Conservation (phyloP, 2,797 vertebrate genomes). For the Lacerta bilineata region DNA sequence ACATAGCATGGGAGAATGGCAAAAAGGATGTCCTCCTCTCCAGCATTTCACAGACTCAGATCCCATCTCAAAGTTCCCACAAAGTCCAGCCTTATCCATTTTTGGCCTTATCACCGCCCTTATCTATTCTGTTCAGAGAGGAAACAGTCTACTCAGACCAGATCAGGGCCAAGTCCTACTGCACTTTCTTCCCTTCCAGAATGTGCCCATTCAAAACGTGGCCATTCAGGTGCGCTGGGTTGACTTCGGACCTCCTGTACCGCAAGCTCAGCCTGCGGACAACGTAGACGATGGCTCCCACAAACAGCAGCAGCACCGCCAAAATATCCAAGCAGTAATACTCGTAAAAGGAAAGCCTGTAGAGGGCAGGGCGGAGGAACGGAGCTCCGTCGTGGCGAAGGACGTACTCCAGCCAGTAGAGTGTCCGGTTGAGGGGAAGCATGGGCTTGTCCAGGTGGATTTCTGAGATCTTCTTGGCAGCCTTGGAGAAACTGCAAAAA, state of each 20-base stretch:
- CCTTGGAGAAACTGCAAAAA: constrained; percentile 68
- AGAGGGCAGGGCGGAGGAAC: constrained; percentile 67
- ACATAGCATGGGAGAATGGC: constrained; percentile 28
- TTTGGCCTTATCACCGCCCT: constrained; percentile 40
- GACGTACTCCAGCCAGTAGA: constrained; percentile 79
- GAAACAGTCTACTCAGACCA: constrained; percentile 22
- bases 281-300: not conserved
- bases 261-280: constrained; percentile 58
- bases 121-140: constrained; percentile 58
- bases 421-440: constrained; percentile 71
- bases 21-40: constrained; percentile 51
- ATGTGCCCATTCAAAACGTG: constrained; percentile 63
- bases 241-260: constrained; percentile 56
- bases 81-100: constrained; percentile 59
- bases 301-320: constrained; percentile 58
- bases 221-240: constrained; percentile 59
- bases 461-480: constrained; percentile 71
- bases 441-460: constrained; percentile 73
- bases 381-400: constrained; percentile 70
- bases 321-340: constrained; percentile 76
- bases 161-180: not conserved
- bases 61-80: constrained; percentile 52
- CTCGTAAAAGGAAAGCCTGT: constrained; percentile 63
- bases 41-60: constrained; percentile 60
- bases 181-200: constrained; percentile 68